Evolutionary conservation across 2,888 invertebrate species (phyloP).

Genomic region (Liodrosophila aerea): DNA sequence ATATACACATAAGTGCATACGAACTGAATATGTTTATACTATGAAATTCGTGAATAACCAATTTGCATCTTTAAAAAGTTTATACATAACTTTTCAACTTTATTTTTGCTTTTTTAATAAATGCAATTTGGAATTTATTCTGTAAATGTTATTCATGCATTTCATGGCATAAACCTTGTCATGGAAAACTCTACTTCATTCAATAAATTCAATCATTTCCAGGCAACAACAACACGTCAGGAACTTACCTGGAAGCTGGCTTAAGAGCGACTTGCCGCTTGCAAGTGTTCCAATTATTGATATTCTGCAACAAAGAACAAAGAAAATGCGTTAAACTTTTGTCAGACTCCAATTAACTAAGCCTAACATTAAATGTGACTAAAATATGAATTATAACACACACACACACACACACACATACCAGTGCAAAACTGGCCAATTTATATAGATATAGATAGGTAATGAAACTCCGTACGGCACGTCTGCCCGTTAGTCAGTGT

Average conservation of each 20-base stretch:
- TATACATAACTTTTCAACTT: too few relatives aligned
- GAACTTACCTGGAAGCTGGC: conserved; percentile 36
- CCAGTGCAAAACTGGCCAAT: neutral
- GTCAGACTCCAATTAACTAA: neutral
- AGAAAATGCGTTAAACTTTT: neutral
- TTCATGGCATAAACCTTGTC: too few relatives aligned
- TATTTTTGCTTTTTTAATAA: too few relatives aligned
- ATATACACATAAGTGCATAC: neutral
- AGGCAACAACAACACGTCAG: neutral
- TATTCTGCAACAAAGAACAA: conserved; percentile 20
- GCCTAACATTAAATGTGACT: too few relatives aligned
- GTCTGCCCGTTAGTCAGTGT: conserved; percentile 50
- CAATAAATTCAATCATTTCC: too few relatives aligned
- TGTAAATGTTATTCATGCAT: too few relatives aligned
- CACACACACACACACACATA: conserved; percentile 1
- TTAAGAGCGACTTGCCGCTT: conserved; percentile 27
- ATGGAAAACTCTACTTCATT: too few relatives aligned
- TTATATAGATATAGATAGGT: conserved; percentile 1
- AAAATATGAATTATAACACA: neutral
- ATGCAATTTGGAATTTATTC: too few relatives aligned
- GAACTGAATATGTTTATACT: neutral
- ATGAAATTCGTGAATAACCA: too few relatives aligned
- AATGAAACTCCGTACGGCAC: conserved; percentile 26
- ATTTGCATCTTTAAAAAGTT: too few relatives aligned
- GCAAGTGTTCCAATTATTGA: conserved; percentile 27